Base-by-base conservation (phyloP, 2,888 invertebrate genomes). In the Drosophila nr. medialis region DNA sequence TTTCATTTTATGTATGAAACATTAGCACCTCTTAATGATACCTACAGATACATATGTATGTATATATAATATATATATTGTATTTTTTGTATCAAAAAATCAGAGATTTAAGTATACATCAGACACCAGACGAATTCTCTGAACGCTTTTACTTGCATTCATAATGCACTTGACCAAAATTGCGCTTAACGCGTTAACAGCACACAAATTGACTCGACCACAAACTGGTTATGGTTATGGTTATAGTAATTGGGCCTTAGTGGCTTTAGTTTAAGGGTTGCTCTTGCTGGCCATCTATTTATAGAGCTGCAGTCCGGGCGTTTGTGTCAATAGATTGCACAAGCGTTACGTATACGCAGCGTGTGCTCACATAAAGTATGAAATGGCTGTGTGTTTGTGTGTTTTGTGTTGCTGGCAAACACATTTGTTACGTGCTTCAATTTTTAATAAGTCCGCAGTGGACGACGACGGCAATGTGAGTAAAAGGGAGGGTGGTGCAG, bases 351-450 rank as follows among this genome's bases (percentile, higher is more conserved):
- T 81, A 67, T 77, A 80, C 84, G 72, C 70, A 68, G 49, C 29
- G 80, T 54, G 55, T 50, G 61, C 58, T 24, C 48, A 32, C 24
- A 34, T 24, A 36, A 58, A 36, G 42, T 60, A 67, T 27, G 15
- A 56, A 64, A 61, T 53, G 32, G 49, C 24, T 64, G 45, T 38
- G 30, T 55, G 53, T n/a, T 51, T 30, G 51, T n/a, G n/a, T 36
- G n/a, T 4, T 38, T 38, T 21, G 48, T 54, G 34, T 60, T 45
- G 55, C 59, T 51, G 40, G 63, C 69, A 74, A 69, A 74, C 56
- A 83, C 70, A 72, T 70, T 80, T 81, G 60, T 78, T 71, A 78
- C 70, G 71, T 73, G 81, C 64, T 77, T 77, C 59, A 72, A 77
- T 77, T 62, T 77, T 81, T 81, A 77, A 81, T 81, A 71, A 76